These are phyloP conservation scores for Vidua chalybeata DNA, from an alignment of 2,113 vertebrate genomes.

Conservation along the genomic window DNA sequence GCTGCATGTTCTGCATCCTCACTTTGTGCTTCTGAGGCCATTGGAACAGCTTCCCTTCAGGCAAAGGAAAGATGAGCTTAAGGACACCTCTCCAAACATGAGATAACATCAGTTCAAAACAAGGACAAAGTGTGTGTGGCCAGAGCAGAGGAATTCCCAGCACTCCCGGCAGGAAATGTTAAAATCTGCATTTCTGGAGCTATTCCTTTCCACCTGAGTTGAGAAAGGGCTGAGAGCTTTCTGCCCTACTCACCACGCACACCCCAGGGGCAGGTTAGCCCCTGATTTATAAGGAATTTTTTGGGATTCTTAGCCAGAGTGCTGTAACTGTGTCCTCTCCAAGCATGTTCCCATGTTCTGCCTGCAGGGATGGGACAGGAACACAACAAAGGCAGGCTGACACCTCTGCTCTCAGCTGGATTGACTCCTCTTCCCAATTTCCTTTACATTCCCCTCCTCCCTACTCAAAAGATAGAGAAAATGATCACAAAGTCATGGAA, in stretches of 20 bases:
- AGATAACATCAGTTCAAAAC: not conserved
- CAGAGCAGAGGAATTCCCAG: not conserved
- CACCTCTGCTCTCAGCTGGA: not conserved
- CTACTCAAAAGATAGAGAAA: not conserved
- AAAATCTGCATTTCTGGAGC: not conserved
- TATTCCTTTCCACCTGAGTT: not conserved
- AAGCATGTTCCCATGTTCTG: not conserved
- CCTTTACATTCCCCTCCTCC: not conserved
- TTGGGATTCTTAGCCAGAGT: not conserved
- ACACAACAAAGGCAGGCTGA: not conserved
- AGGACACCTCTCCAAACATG: not conserved
- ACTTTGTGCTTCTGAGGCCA: conserved; percentile 52
- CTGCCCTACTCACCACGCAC: not conserved
- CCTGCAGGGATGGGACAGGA: not conserved
- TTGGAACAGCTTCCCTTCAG: not conserved
- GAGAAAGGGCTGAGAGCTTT: not conserved
- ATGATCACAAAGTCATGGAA: not conserved
- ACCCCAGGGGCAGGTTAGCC: not conserved
- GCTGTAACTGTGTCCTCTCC: not conserved
- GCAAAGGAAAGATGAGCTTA: not conserved
- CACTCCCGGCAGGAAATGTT: not conserved
- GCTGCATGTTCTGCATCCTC: not conserved
- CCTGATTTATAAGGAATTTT: not conserved
- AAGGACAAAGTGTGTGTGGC: not conserved
- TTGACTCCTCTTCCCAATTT: not conserved